Base-by-base conservation (phyloP, 2,113 vertebrate genomes). In the Miniopterus natalensis region DNA sequence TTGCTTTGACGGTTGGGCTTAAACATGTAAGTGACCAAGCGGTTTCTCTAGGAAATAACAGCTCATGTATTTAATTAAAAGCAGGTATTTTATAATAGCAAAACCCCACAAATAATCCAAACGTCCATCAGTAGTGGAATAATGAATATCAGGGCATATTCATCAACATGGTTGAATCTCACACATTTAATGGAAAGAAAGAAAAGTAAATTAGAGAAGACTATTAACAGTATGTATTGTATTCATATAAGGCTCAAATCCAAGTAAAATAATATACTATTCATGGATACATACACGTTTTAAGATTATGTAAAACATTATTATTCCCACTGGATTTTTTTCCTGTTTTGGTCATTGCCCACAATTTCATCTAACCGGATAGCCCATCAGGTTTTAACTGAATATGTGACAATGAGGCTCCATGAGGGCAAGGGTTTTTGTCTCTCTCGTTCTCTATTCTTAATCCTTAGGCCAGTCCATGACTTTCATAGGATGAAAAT, bases 1-100 rank as follows among this genome's bases (percentile, higher is more conserved):
- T 99, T 96, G 99, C 99, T 6, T 98, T 99, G 63, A 99, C 99
- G 51, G 99, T 99, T 23, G 99, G 99, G 47, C 99, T 99, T 93
- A 99, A 99, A 98, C 98, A 99, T 98, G 99, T 99, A 98, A 97
- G 95, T 96, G 77, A 97, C 93, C n/a, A 57, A 6, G 6, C 68
- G n/a, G 6, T 89, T 92, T 96, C 23, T 96, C 9, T 61, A 4
- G 45, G 74, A 95, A 80, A 55, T 95, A 53, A 81, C 4, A 92
- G 12, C 55, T 65, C 94, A 77, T 90, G 84, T 84, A 2, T 51
- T 86, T 63, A 78, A 40, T 68, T 88, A 49, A 73, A 90, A 88
- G 29, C 88, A 80, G 9, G 0, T 73, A 31, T 74, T 85, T 78
- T 95, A 3, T 86, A 29, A 57, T 86, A 86, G 49, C 42, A 95